Evolutionary conservation across 2,113 vertebrate species (phyloP), one percentile per base, ranked within the genome.

Genomic region (Australoheros scitulus): DNA sequence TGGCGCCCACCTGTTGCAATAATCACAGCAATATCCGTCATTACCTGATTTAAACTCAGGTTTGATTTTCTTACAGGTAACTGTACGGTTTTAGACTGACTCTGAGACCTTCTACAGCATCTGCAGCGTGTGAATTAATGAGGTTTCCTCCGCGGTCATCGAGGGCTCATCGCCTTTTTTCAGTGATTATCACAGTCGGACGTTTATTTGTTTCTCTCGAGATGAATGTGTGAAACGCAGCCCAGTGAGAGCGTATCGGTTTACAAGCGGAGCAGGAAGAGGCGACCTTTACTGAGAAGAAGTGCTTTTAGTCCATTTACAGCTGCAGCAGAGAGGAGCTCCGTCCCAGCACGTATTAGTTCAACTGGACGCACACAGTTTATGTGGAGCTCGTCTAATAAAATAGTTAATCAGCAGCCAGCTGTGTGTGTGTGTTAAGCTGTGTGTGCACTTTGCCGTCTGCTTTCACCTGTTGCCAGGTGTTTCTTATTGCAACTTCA

Each of bases 211-310:
- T 6, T 50, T 50, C 14, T 17, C 47, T 6, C 17, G 47, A 68
- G 41, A 70, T 20, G 9, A 29, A 68, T 9, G 15, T 22, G 43
- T 17, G 22, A 68, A 47, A 47, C 18, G 10, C 61, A 14, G 61
- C 61, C 61, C 34, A 22, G 6, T 41, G 61, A 50, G 43, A 47
- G 43, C 43, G 6, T 2, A 14, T 64, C 0, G 1, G 36, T 64
- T 64, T 64, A n/a, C n/a, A 64, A 7, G 61, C 0, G 0, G 18
- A 0, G 18, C 18, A 22, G 61, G 61, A 64, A 41, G 13, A 13
- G 11, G 1, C 20, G 1, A 15, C n/a, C 0, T 3, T 22, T n/a
- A 24, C 36, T 1, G 13, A 64, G 20, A 64, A 52, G 1, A 55
- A n/a, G 5, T n/a, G 11, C n/a, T 63, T 61, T 38, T n/a, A 38